Percentiles rank a stretch among this genome's conserved stretches.
These are phyloP conservation scores for Cnemophilus loriae DNA, from an alignment of 2,113 vertebrate species.

Conservation along the genomic window DNA sequence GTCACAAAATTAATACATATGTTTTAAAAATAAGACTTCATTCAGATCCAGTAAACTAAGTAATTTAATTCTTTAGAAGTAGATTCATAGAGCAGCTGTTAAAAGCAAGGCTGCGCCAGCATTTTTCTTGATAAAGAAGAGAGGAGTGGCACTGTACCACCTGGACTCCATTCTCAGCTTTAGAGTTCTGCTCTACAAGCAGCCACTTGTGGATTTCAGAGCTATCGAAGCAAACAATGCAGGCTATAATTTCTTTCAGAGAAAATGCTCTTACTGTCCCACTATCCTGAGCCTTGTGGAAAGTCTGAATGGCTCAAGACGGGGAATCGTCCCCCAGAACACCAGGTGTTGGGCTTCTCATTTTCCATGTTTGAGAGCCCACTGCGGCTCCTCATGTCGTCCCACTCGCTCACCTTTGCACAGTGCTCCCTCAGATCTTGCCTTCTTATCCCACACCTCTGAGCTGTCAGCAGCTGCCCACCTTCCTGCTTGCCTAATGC, in stretches of 20 bases:
- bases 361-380: not conserved
- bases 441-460: not conserved
- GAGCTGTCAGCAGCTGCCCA: slow-evolving; percentile 34
- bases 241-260: not conserved
- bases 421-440: not conserved
- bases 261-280: not conserved
- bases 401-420: not conserved
- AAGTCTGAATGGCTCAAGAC: not conserved
- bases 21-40: not conserved
- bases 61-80: not conserved
- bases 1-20: not conserved
- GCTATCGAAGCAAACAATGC: not conserved
- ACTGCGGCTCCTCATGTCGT: not conserved
- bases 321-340: not conserved
- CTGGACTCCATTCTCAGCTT: not conserved
- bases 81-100: not conserved
- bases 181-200: not conserved
- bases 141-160: not conserved
- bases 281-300: not conserved
- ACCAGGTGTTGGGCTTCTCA: not conserved
- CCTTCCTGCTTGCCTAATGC: slow-evolving; percentile 28
- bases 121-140: not conserved
- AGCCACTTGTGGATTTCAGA: not conserved
- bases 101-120: not conserved
- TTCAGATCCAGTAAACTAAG: not conserved